Evolutionary conservation across 1,140 invertebrate genomes (phyloP).

Genomic region (Chrysoperla carnea): DNA sequence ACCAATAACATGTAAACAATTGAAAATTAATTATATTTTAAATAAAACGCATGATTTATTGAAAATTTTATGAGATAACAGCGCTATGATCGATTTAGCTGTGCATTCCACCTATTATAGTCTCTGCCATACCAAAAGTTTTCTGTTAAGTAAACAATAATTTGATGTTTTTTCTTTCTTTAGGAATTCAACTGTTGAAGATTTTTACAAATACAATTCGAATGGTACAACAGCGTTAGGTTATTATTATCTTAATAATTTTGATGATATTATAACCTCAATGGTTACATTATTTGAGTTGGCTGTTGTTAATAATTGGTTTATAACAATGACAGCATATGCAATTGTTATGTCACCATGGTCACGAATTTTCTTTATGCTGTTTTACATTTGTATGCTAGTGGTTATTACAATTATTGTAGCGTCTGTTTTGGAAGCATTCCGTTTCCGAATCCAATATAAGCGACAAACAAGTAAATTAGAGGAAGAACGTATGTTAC

Average conservation of each 20-base stretch:
- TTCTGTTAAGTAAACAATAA: too few relatives aligned
- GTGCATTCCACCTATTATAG: too few relatives aligned
- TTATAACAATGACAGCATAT: constrained; percentile 84
- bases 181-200: constrained; percentile 70
- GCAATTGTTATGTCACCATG: constrained; percentile 41
- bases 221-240: constrained; percentile 44
- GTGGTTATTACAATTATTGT: constrained; percentile 83
- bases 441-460: constrained; percentile 79
- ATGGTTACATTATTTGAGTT: constrained; percentile 77
- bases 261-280: constrained; percentile 55
- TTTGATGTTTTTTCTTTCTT: constrained; percentile 9
- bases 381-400: constrained; percentile 82
- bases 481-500: constrained; percentile 60
- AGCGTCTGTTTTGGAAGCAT: constrained; percentile 77
- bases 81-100: too few relatives aligned
- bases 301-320: constrained; percentile 83
- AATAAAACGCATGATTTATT: too few relatives aligned
- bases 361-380: constrained; percentile 72
- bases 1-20: too few relatives aligned
- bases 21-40: too few relatives aligned
- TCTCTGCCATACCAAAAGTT: too few relatives aligned
- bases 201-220: constrained; percentile 57
- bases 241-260: constrained; percentile 81
- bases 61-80: too few relatives aligned
- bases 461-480: constrained; percentile 63